Evolutionary conservation across 2,797 vertebrate species (phyloP), one percentile per base, ranked within the genome.

Genomic region (Rhynchotus rufescens): DNA sequence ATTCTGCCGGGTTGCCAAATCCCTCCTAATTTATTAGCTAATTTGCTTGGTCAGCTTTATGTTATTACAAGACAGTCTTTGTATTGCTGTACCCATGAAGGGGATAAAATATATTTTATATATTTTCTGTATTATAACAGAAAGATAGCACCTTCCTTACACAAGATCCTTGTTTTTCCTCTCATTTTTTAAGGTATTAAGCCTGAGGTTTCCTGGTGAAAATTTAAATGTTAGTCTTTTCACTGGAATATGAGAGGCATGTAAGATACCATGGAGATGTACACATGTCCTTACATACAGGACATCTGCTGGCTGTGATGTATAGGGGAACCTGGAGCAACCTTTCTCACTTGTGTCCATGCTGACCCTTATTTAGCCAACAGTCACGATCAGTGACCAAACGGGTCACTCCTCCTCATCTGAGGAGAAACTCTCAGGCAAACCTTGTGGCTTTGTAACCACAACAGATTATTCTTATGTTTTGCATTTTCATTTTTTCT

Each of bases 211-310:
- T 67, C 23, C 23, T 15, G 3, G 1, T 45, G 26, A 54, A 54
- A 54, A 54, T 30, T 30, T 54, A 30, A 54, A 54, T 30, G 17
- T 17, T 17, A 54, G 34, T 59, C 12, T 65, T 65, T 72, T 60
- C 10, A 4, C 9, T 40, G 32, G 49, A 28, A 54, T 0, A 0
- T 38, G 42, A 2, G 30, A 80, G 3, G 5, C 11, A 23, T 3
- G 19, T 1, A 40, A 61, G 16, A 64, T 84, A 61, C 1, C 2
- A 2, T 3, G 44, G 32, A 65, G 54, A 54, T 19, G 4, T 20
- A 36, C 1, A 1, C 17, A 47, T 14, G 7, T 34, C 12, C 40
- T 21, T 12, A 71, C 67, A 80, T 69, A 44, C 6, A 64, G 38
- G 23, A 51, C 8, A 19, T 14, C 64, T 19, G 47, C 26, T 54